Conservation (phyloP, 2,797 vertebrate genomes). For the Diplodus sargus region DNA sequence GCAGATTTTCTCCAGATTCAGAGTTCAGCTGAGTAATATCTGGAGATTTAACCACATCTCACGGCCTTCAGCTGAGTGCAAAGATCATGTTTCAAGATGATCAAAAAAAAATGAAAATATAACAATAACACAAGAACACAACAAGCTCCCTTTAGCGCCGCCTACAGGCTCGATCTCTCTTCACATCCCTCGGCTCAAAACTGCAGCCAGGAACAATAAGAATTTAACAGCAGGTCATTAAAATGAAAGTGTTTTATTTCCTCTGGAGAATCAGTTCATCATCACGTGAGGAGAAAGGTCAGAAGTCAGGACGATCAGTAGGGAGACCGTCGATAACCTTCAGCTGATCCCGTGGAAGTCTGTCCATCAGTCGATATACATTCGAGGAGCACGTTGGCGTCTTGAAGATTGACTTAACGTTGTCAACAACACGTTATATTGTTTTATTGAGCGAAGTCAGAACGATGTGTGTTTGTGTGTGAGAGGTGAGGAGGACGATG, state of each 20-base stretch:
- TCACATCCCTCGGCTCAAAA: background rate
- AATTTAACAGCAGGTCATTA: background rate
- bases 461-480: background rate
- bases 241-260: background rate
- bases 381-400: no score
- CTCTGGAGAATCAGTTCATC: background rate
- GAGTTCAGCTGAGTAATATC: background rate
- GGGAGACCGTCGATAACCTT: background rate
- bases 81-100: no score
- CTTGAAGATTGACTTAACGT: background rate
- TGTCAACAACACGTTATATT: background rate
- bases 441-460: background rate
- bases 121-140: no score
- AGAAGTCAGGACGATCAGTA: background rate
- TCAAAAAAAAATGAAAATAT: no score
- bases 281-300: conserved; percentile 15
- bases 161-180: background rate
- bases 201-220: background rate
- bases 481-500: background rate
- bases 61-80: background rate
- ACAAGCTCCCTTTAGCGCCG: no score
- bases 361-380: background rate
- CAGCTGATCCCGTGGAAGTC: background rate
- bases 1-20: background rate
- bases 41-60: background rate